Conservation (phyloP, 2,113 vertebrate genomes). For the Xenus cinereus region DNA sequence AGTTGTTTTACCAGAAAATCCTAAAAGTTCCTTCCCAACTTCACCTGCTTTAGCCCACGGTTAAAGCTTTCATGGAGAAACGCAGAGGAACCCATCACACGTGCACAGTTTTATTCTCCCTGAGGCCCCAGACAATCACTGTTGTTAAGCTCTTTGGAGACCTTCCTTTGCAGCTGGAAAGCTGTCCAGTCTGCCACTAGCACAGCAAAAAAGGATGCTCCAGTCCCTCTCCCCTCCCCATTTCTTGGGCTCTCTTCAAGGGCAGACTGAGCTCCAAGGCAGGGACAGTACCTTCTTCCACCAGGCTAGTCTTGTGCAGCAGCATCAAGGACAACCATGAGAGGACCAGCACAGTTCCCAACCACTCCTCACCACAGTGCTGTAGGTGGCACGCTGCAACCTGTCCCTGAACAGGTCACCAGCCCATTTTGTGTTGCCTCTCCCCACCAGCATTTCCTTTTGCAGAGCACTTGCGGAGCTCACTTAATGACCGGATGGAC, state of each 20-base stretch:
- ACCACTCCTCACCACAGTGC: rapidly evolving
- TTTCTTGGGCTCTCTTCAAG: not conserved
- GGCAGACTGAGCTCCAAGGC: not conserved
- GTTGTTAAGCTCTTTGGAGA: not conserved
- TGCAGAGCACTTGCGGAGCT: constrained; percentile 72
- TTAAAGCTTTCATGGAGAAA: not conserved
- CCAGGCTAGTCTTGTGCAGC: not conserved
- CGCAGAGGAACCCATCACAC: not conserved
- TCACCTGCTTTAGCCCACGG: not conserved
- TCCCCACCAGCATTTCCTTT: not conserved
- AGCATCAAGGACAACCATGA: not conserved
- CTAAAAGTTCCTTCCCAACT: not conserved
- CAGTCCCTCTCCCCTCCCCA: not conserved
- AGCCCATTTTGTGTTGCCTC: not conserved
- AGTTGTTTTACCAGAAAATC: not conserved
- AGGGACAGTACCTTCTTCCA: not conserved
- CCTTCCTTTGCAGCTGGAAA: not conserved
- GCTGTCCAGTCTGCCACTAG: not conserved
- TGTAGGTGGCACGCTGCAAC: not conserved
- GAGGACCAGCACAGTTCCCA: not conserved
- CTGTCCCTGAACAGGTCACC: not conserved
- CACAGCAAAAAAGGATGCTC: not conserved
- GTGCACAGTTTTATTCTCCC: not conserved
- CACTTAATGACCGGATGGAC: constrained; percentile 70
- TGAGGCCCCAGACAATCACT: not conserved